Evolutionary conservation across 37 sponge, comb jelly and placozoan species (phyloP).

Genomic region (Haliclona indistincta): DNA sequence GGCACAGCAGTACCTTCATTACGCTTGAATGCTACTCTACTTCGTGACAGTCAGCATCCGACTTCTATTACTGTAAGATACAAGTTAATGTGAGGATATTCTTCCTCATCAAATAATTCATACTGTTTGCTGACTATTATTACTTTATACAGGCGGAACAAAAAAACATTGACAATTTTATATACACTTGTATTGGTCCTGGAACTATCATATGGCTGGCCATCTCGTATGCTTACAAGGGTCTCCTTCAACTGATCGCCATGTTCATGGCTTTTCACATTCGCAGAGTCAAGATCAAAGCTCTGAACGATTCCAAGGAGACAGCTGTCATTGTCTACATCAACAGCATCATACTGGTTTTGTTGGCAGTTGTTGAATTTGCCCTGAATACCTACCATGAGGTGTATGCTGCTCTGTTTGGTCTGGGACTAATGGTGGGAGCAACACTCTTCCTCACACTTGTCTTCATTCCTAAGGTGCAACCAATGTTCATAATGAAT

Average conservation of each 20-base stretch:
- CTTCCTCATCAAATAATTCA: too few species aligned
- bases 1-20: background rate
- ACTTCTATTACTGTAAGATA: background rate
- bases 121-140: too few species aligned
- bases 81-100: too few species aligned
- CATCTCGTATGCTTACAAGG: slow-evolving; percentile 16
- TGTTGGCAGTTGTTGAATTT: slow-evolving; percentile 29
- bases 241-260: slow-evolving; percentile 26
- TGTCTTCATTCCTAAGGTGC: slow-evolving; percentile 63
- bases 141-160: too few species aligned
- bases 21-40: background rate
- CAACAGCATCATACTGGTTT: slow-evolving; percentile 16
- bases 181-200: too few species aligned
- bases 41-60: background rate
- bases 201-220: too few species aligned
- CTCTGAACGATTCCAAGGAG: slow-evolving; percentile 59
- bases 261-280: slow-evolving; percentile 56
- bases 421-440: slow-evolving; percentile 11
- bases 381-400: slow-evolving; percentile 15
- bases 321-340: slow-evolving; percentile 51
- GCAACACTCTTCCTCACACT: slow-evolving; percentile 38
- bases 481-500: too few species aligned
- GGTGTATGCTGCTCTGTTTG: slow-evolving; percentile 36
- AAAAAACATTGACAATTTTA: too few species aligned
- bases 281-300: slow-evolving; percentile 46